Base-by-base conservation (phyloP, 2,888 invertebrate species). In the Lordiphosa fenestrarum region DNA sequence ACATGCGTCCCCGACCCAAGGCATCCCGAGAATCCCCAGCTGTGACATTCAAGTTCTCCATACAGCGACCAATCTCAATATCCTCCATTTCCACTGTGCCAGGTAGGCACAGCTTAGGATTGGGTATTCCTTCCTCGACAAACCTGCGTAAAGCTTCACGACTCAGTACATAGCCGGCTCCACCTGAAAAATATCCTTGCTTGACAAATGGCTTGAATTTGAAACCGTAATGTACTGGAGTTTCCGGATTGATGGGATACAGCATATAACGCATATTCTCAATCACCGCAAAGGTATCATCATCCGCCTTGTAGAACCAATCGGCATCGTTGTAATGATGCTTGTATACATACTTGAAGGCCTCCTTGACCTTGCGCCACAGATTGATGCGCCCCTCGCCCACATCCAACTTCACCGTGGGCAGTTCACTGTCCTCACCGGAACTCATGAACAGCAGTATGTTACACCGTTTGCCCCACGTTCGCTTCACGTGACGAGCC, bases 231-330 rank as follows among this genome's bases (percentile, higher is more conserved):
- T 96, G 98, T 1, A 97, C 90, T 0, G 96, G 94, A 3, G 93
- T 92, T 0, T 91, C 90, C 0, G 95, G 91, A 78, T 93, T 92
- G 84, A 95, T 92, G 0, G 94, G 92, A 13, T 93, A 92, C 19
- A 98, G 88, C 94, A 98, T 94, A 84, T 95, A 95, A 10, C 98
- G 92, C 13, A 99, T 90, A 89, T 99, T 99, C 90, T 99, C 98
- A 37, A 99, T 92, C 25, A 99, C 92, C 10, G 98, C 96, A 88
- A 96, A 98, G 37, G 98, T 98, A 86, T 98, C 98, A 89, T 98
- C 98, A 84, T 98, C 98, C n/a, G 98, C 98, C 89, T 98, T 99
- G 86, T 98, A 90, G 88, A 99, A 98, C 97, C 97, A 98, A 89
- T 98, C 98, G 2, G 94, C 95, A 48, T 96, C 92, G 69, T 96